Percentiles rank a stretch among this genome's conserved stretches.
These are phyloP conservation scores for Palythoa grandiflora DNA, from an alignment of 92 coral and sea anemone species.

Conservation along the genomic window DNA sequence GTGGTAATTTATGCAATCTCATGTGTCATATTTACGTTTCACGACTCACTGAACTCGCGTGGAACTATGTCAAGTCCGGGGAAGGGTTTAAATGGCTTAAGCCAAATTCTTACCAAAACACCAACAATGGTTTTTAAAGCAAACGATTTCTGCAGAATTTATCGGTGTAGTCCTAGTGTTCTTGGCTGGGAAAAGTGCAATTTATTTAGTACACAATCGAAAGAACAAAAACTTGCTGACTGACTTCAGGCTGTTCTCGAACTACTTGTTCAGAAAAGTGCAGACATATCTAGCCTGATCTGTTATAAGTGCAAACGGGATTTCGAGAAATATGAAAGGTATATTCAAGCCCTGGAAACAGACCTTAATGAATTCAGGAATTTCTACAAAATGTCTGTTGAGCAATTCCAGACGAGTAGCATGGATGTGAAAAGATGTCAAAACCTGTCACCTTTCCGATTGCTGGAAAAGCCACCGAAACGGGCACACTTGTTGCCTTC, in stretches of 20 bases:
- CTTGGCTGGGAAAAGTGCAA: background rate
- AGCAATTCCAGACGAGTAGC: background rate
- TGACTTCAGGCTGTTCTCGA: slow-evolving; percentile 29
- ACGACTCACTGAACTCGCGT: no score
- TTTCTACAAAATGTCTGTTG: background rate
- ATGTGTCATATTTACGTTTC: no score
- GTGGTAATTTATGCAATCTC: no score
- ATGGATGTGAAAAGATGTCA: background rate
- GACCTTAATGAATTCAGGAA: slow-evolving; percentile 23
- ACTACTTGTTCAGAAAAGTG: background rate
- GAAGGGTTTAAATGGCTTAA: no score
- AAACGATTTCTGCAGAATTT: no score
- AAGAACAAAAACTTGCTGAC: slow-evolving; percentile 17
- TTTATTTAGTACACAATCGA: slow-evolving; percentile 36
- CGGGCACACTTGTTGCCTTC: background rate
- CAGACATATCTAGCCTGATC: slow-evolving; percentile 15
- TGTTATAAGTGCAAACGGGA: slow-evolving; percentile 55
- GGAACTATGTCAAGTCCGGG: no score
- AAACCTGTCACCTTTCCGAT: background rate
- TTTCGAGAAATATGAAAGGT: slow-evolving; percentile 39
- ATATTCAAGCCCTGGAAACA: slow-evolving; percentile 5
- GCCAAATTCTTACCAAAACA: no score
- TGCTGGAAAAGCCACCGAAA: background rate
- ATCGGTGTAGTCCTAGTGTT: no score
- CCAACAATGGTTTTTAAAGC: no score